Evolutionary conservation across 2,797 vertebrate species (phyloP), one percentile per base, ranked within the genome.

Genomic region (Esox lucius): DNA sequence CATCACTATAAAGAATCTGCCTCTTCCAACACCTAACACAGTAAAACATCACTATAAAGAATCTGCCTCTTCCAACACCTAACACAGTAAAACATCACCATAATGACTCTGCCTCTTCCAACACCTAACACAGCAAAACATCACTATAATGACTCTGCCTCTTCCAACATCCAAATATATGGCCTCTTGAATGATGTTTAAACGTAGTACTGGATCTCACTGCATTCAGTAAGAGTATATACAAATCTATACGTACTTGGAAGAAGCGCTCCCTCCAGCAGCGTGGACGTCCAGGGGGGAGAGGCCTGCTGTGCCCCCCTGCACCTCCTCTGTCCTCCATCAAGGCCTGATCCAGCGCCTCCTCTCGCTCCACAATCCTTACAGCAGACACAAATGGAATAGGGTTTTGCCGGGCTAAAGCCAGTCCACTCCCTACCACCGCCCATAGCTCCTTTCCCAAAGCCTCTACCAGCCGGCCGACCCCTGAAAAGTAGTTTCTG

Each of bases 281-380:
- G 83, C 97, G 96, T 17, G 97, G 96, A 5, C 94, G 91, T 8
- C 95, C 96, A 0, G 92, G 90, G 9, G 94, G 94, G 16, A 95
- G 87, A 49, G 95, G 94, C 62, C 90, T 84, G 72, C n/a, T 2
- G 73, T 64, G 62, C 61, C 71, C 79, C 5, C 75, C 70, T 1
- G 56, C 19, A 0, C 78, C 81, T 0, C 77, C 86, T 61, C 93
- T 86, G 64, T 95, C 93, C 77, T 92, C 89, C 66, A 92, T 86
- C 51, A 96, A 87, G 28, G 86, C 72, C 0, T 72, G 81, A 78
- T 95, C 95, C 73, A 95, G 90, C 39, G 92, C 88, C 84, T 99
- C 95, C 77, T 99, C 97, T 3, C 96, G 89, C 87, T 99, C 97
- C 0, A 98, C 95, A 42, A 99, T 97, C 61, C 98, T 93, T 68